Percentiles rank a stretch among this genome's conserved stretches.
These are phyloP conservation scores for Otus sunia DNA, from an alignment of 2,113 vertebrate species.

Conservation along the genomic window DNA sequence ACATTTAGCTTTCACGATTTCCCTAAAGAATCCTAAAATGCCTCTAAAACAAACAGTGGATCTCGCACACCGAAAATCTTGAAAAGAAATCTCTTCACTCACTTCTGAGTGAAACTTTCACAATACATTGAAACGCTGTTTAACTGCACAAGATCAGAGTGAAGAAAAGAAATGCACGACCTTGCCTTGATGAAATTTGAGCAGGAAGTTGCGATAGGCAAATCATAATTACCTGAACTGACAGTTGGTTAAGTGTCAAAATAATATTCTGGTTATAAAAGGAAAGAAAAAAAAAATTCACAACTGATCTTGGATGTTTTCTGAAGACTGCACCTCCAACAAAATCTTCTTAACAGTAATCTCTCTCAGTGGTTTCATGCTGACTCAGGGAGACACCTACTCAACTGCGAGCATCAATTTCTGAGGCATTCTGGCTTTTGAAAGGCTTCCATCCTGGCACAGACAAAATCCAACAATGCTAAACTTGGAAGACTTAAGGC, in stretches of 20 bases:
- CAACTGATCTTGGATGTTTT: not conserved
- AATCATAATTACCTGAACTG: not conserved
- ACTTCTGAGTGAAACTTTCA: not conserved
- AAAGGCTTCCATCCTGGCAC: constrained; percentile 13
- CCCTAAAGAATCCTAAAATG: not conserved
- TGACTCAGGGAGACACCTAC: constrained; percentile 38
- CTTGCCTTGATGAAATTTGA: not conserved
- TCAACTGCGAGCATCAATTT: not conserved
- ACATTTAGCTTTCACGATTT: not conserved
- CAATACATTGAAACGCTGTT: not conserved
- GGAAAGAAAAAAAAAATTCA: not conserved
- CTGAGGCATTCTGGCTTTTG: not conserved
- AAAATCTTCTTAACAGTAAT: not conserved
- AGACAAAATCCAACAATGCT: not conserved
- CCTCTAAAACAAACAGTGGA: not conserved
- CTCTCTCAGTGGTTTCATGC: not conserved
- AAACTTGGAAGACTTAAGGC: not conserved
- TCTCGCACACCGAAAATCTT: not conserved
- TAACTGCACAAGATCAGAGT: not conserved
- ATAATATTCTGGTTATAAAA: not conserved
- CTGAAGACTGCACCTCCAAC: not conserved
- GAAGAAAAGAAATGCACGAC: not conserved
- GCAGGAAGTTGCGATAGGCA: not conserved
- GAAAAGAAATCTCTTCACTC: not conserved
- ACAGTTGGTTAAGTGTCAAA: not conserved